Evolutionary conservation across 2,113 vertebrate species (phyloP).

Genomic region (Sakesphorus luctuosus): DNA sequence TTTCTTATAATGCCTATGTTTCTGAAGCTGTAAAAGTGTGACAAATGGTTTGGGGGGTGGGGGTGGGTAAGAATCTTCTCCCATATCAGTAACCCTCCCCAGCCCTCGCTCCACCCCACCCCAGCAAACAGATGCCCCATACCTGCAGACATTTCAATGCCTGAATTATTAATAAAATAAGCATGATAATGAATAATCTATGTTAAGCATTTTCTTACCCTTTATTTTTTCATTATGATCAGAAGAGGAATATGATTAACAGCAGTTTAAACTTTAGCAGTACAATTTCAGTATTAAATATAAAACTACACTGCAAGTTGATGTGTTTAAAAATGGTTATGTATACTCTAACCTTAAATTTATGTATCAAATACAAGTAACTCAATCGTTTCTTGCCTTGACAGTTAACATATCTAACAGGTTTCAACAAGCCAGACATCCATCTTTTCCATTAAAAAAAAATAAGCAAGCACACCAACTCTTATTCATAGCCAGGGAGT

Average conservation of each 20-base stretch:
- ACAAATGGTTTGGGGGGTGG: neutral
- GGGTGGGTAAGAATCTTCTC: neutral
- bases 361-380: slow-evolving; percentile 72
- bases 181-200: slow-evolving; percentile 70
- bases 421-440: slow-evolving; percentile 69
- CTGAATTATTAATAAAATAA: slow-evolving; percentile 64
- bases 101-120: neutral
- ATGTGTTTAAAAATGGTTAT: slow-evolving; percentile 73
- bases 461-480: slow-evolving; percentile 67
- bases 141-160: neutral
- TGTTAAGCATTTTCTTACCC: slow-evolving; percentile 72
- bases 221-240: slow-evolving; percentile 74
- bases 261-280: slow-evolving; percentile 71
- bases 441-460: slow-evolving; percentile 73
- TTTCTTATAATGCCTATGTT: neutral
- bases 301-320: slow-evolving; percentile 74
- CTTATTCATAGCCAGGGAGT: slow-evolving; percentile 51
- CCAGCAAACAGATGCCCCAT: neutral
- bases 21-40: neutral
- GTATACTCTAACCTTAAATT: slow-evolving; percentile 68
- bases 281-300: slow-evolving; percentile 75
- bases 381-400: slow-evolving; percentile 64
- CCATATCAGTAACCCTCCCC: neutral
- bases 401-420: slow-evolving; percentile 69
- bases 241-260: slow-evolving; percentile 74